Conservation (phyloP, 92 coral and sea anemone genomes). For the Porites evermanni region DNA sequence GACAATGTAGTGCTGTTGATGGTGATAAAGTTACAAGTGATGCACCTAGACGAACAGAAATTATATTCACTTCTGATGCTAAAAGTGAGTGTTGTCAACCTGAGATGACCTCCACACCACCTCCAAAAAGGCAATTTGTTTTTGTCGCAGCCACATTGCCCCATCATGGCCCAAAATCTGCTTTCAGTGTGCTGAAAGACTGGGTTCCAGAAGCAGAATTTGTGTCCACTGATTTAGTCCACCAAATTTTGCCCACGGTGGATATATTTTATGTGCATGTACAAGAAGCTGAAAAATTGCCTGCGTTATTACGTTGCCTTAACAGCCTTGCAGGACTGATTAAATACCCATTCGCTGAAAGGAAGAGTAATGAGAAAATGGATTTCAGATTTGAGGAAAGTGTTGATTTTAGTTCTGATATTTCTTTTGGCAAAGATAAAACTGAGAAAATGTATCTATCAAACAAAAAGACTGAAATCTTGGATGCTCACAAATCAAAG, state of each 20-base stretch:
- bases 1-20: not conserved
- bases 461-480: not conserved
- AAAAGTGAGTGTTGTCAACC: too few relatives aligned
- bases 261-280: constrained; percentile 68
- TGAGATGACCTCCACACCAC: not conserved
- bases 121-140: constrained; percentile 77
- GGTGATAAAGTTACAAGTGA: not conserved
- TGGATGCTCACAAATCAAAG: not conserved
- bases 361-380: not conserved
- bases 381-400: not conserved
- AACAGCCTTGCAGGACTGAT: constrained; percentile 59
- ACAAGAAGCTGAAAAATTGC: constrained; percentile 70
- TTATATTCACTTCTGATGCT: not conserved
- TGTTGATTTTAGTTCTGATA: not conserved
- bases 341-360: not conserved
- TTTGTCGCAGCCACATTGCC: constrained; percentile 98
- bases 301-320: constrained; percentile 58
- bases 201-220: constrained; percentile 79
- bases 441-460: not conserved
- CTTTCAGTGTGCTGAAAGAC: constrained; percentile 66
- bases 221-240: constrained; percentile 70
- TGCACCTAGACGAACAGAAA: not conserved
- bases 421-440: not conserved
- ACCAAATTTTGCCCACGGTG: constrained; percentile 79
- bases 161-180: constrained; percentile 83